phyloP scores from a whole-genome alignment of 2,113 vertebrate genomes.

The Hymenochirus boettgeri region DNA sequence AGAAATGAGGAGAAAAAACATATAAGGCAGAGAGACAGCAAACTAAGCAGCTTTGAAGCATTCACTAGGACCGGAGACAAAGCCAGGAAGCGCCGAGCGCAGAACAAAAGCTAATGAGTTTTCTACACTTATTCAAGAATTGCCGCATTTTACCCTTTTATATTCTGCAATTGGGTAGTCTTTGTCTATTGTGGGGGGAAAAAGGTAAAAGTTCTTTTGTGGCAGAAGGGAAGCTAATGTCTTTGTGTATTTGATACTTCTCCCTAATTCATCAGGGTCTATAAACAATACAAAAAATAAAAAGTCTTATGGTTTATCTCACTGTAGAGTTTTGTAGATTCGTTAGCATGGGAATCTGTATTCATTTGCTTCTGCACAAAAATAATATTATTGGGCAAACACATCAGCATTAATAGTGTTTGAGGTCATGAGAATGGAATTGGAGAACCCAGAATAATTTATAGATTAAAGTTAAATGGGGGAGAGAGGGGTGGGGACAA shows the following conservation, averaged over 20 bases:
- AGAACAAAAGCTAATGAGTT: conserved; percentile 33
- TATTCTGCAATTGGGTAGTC: conserved; percentile 1
- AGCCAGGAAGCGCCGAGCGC: background rate
- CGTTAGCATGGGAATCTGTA: too few relatives aligned
- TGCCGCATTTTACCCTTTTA: conserved; percentile 8
- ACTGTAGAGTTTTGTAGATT: too few relatives aligned
- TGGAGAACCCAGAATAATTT: too few relatives aligned
- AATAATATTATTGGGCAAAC: too few relatives aligned
- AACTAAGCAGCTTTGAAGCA: conserved; percentile 32
- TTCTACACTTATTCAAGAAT: conserved; percentile 33
- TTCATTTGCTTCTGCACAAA: too few relatives aligned
- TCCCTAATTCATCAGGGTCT: too few relatives aligned
- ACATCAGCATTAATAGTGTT: too few relatives aligned
- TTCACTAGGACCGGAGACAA: conserved; percentile 20
- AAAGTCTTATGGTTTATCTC: too few relatives aligned
- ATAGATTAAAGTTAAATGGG: too few relatives aligned
- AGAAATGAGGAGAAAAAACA: background rate
- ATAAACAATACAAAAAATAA: too few relatives aligned
- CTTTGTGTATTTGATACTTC: background rate
- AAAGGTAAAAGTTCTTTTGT: background rate
- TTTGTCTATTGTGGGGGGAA: background rate
- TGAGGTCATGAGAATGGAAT: too few relatives aligned
- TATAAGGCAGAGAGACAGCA: background rate
- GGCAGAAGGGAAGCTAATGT: background rate
- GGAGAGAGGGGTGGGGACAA: too few relatives aligned